A percentile compares a stretch with the other conserved stretches of the same genome.
Evolutionary conservation across 2,888 invertebrate species (phyloP).

Genomic region (Erannis defoliaria): DNA sequence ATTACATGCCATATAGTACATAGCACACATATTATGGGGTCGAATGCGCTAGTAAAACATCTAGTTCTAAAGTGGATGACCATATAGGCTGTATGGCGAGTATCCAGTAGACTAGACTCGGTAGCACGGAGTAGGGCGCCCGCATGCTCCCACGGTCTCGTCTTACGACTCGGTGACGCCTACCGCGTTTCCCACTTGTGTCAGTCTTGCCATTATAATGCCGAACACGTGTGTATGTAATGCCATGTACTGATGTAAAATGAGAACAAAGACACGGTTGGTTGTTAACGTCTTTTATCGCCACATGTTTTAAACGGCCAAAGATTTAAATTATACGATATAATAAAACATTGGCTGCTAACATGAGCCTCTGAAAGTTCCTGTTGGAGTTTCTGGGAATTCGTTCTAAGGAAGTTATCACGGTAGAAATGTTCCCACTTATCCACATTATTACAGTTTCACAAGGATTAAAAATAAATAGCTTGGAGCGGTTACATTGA

Average conservation of each 20-base stretch:
- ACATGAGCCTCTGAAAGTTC: neutral
- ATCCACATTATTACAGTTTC: neutral
- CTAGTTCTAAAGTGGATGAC: slow-evolving; percentile 26
- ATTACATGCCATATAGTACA: slow-evolving; percentile 22
- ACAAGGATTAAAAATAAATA: slow-evolving; percentile 1
- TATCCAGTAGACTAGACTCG: slow-evolving; percentile 13
- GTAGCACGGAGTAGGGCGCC: slow-evolving; percentile 48
- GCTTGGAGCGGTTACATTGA: slow-evolving; percentile 6
- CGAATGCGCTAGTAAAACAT: slow-evolving; percentile 1
- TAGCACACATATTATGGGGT: slow-evolving; percentile 21
- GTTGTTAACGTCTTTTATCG: slow-evolving; percentile 25
- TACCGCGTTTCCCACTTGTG: slow-evolving; percentile 60
- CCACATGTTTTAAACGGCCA: slow-evolving; percentile 7
- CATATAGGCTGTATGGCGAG: slow-evolving; percentile 29
- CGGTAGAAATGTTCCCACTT: neutral
- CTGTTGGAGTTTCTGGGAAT: neutral
- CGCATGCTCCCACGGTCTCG: slow-evolving; percentile 80
- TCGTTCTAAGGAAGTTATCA: neutral
- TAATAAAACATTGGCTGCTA: neutral
- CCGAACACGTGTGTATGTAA: slow-evolving; percentile 70
- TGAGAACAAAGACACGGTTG: slow-evolving; percentile 25
- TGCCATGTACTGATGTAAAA: slow-evolving; percentile 28
- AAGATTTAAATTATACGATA: slow-evolving; percentile 3
- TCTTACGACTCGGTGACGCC: slow-evolving; percentile 57
- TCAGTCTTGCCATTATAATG: slow-evolving; percentile 66